Percentiles rank a stretch among this genome's conserved stretches.
Conservation (phyloP, 2,888 invertebrate species). For the Falcaria lacertinaria region DNA sequence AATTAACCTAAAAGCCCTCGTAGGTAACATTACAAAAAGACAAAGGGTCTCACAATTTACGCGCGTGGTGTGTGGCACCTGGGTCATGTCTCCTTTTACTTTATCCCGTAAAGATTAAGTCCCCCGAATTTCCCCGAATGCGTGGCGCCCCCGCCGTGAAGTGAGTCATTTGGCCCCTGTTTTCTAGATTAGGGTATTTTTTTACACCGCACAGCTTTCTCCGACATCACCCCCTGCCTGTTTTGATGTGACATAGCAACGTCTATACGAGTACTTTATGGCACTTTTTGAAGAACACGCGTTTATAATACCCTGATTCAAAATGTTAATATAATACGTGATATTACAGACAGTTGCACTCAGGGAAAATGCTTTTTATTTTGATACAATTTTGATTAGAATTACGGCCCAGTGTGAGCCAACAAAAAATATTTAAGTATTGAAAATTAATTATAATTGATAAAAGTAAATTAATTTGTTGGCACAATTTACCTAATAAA, state of each 20-base stretch:
- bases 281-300: conserved; percentile 44
- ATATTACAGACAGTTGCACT: neutral
- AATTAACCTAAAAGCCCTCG: conserved; percentile 53
- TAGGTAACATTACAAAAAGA: conserved; percentile 55
- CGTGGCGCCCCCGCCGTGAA: conserved; percentile 66
- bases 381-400: neutral
- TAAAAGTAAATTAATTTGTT: too few relatives aligned
- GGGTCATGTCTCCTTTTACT: conserved; percentile 78
- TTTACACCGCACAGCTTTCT: conserved; percentile 70
- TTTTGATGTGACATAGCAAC: conserved; percentile 56
- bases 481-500: too few relatives aligned
- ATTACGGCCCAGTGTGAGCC: too few relatives aligned
- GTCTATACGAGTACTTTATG: conserved; percentile 49
- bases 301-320: conserved; percentile 29
- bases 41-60: conserved; percentile 65
- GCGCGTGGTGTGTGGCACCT: conserved; percentile 63
- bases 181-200: conserved; percentile 78
- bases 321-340: too few relatives aligned
- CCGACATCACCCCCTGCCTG: conserved; percentile 39
- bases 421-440: too few relatives aligned
- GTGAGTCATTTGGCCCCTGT: conserved; percentile 78
- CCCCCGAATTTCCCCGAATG: conserved; percentile 62
- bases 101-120: conserved; percentile 78
- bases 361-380: neutral
- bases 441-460: too few relatives aligned